These are phyloP conservation scores for Megalurothrips usitatus DNA, from an alignment of 2,888 invertebrate genomes.

Conservation along the genomic window DNA sequence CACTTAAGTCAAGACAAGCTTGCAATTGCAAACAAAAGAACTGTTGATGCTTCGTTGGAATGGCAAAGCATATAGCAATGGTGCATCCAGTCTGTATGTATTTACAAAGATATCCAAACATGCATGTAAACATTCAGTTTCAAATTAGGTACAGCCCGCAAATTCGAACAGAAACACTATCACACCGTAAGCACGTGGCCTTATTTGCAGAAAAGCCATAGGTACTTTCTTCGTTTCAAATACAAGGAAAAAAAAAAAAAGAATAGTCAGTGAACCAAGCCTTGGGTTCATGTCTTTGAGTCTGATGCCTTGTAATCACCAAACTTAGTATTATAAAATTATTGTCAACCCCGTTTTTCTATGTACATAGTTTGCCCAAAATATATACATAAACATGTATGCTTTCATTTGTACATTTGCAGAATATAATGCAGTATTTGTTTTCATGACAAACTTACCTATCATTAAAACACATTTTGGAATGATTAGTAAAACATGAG, in stretches of 20 bases:
- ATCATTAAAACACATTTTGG: background rate
- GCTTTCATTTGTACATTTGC: background rate
- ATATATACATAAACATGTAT: conserved; percentile 1
- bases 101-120: background rate
- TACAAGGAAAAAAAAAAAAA: background rate
- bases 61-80: conserved; percentile 13
- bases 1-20: background rate
- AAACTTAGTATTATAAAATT: background rate
- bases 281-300: background rate
- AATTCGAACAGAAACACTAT: background rate
- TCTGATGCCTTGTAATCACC: background rate
- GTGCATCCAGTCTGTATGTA: background rate
- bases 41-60: background rate
- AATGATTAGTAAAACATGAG: no score
- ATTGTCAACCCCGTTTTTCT: conserved; percentile 4
- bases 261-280: background rate
- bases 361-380: conserved; percentile 13
- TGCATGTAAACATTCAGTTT: background rate
- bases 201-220: background rate
- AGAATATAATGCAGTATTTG: background rate
- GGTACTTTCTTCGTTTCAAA: background rate
- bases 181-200: background rate
- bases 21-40: background rate
- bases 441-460: background rate
- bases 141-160: background rate